A percentile compares a stretch with the other conserved stretches of the same genome.
phyloP scores from a whole-genome alignment of 2,113 vertebrate genomes.

The Aphyosemion australe region DNA sequence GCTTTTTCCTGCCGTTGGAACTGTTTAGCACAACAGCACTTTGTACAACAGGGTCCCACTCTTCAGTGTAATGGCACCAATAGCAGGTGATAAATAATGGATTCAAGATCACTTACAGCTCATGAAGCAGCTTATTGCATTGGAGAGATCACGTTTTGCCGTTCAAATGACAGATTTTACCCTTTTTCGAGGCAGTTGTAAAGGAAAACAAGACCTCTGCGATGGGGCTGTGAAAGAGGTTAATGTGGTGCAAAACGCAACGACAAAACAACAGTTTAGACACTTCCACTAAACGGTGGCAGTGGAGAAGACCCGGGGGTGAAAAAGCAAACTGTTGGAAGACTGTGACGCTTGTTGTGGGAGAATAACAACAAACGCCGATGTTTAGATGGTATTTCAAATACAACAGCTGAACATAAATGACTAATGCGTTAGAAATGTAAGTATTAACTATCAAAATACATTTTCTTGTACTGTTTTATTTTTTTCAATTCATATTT shows the following conservation, averaged over 20 bases:
- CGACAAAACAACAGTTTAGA: constrained; percentile 60
- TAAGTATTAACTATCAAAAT: constrained; percentile 38
- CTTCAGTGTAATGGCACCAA: constrained; percentile 75
- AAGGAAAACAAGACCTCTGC: constrained; percentile 64
- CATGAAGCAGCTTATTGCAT: constrained; percentile 66
- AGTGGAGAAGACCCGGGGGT: not conserved
- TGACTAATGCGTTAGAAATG: constrained; percentile 63
- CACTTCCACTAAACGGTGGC: constrained; percentile 14
- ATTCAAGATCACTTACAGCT: constrained; percentile 82
- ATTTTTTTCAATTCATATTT: constrained; percentile 45
- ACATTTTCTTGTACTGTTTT: constrained; percentile 23
- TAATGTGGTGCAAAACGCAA: constrained; percentile 52
- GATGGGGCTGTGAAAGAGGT: constrained; percentile 50
- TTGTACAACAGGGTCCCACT: constrained; percentile 58
- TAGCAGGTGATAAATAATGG: constrained; percentile 81
- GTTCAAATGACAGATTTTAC: constrained; percentile 55
- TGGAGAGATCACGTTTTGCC: constrained; percentile 58
- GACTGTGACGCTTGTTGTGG: not conserved
- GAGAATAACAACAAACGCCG: not conserved
- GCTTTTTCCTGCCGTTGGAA: constrained; percentile 56
- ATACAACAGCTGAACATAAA: no score
- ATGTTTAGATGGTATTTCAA: no score
- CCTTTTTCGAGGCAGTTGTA: constrained; percentile 51
- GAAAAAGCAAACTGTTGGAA: not conserved
- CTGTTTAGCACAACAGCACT: constrained; percentile 75